phyloP scores from a whole-genome alignment of 2,888 invertebrate genomes.

The Camptogramma bilineatum region DNA sequence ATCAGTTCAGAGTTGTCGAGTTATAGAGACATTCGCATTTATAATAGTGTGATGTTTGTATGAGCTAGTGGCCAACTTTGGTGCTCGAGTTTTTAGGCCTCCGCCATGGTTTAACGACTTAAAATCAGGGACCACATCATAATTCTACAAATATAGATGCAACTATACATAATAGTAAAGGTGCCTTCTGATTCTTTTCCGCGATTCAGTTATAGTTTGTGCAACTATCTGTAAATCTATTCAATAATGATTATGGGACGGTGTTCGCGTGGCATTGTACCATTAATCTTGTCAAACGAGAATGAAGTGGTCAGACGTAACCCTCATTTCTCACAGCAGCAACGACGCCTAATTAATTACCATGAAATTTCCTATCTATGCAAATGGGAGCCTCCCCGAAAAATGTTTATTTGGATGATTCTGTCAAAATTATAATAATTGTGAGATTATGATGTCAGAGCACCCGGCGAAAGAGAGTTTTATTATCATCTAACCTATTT shows the following conservation, averaged over 20 bases:
- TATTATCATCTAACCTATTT: neutral
- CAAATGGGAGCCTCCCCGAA: slow-evolving; percentile 62
- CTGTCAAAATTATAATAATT: slow-evolving; percentile 39
- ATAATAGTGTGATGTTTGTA: no score
- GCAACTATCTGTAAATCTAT: slow-evolving; percentile 33
- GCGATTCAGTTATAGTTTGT: slow-evolving; percentile 16
- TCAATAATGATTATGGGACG: slow-evolving; percentile 56
- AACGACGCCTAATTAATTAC: slow-evolving; percentile 68
- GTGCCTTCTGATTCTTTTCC: neutral
- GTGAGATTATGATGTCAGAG: slow-evolving; percentile 19
- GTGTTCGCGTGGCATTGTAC: slow-evolving; percentile 63
- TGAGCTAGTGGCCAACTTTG: no score
- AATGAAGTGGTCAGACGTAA: slow-evolving; percentile 76
- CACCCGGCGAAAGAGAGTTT: neutral
- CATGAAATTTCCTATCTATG: slow-evolving; percentile 72
- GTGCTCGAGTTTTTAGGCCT: no score
- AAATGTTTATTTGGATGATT: slow-evolving; percentile 55
- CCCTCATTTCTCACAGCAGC: slow-evolving; percentile 74
- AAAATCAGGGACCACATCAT: no score
- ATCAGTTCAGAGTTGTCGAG: no score
- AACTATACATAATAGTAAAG: no score
- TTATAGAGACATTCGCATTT: no score
- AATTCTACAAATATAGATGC: no score
- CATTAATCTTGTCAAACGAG: slow-evolving; percentile 73
- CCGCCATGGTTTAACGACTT: no score